Evolutionary conservation across 2,888 invertebrate species (phyloP), one percentile per base, ranked within the genome.

Genomic region (Athalia circularis): DNA sequence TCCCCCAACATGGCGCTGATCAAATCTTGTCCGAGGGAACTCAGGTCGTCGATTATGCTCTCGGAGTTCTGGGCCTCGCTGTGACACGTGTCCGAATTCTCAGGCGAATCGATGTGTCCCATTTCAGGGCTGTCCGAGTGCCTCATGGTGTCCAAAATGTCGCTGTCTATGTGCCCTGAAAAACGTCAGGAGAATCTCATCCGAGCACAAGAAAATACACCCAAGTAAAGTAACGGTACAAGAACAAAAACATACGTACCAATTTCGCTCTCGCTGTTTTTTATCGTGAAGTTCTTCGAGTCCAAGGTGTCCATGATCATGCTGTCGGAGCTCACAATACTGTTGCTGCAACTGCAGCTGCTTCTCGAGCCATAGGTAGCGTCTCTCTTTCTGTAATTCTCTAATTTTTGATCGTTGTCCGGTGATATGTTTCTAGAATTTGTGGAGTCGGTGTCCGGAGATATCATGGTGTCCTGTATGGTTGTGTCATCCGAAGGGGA

Each of bases 21-120:
- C 5, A 94, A 92, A 80, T 95, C 95, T 84, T 95, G 95, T 11
- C 95, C 91, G 9, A 89, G 80, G 0, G 95, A 95, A 86, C 95
- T 95, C 70, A 96, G 93, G 86, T 96, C 96, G 82, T 96, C 95
- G 91, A 95, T 93, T 52, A 95, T 92, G 70, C 95, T 95, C 88
- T 96, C 96, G 5, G 95, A 95, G 80, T 95, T 95, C 83, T 95
- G 92, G 5, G 94, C 93, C 86, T 95, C 95, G n/a, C 94, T 94
- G 52, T 92, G 91, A 77, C 92, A 92, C 8, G 94, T 93, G 81
- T 96, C 96, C 5, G 95, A 96, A 9, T 93, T 92, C 91, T 96
- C 96, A 0, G 96, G 96, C 0, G 96, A 96, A 87, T 96, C 96
- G 77, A 96, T 96, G 86, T 96, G 96, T 9, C 94, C 94, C 74